Evolutionary conservation across 64 coral and sea anemone genomes (phyloP).

Genomic region (Orbicella faveolata): DNA sequence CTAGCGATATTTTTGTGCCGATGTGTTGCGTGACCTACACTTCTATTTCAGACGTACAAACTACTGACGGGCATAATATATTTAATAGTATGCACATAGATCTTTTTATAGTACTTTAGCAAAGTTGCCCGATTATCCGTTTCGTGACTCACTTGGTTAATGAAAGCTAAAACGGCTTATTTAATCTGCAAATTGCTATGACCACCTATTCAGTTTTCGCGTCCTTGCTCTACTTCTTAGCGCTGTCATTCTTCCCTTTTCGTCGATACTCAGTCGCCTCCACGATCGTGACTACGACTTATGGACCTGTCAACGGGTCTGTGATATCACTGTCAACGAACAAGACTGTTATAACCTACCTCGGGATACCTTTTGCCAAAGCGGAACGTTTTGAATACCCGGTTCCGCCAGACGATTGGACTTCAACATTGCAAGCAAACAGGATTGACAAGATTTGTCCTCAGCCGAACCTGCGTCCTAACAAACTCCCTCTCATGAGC

Average conservation of each 20-base stretch:
- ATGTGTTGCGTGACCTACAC: too few relatives aligned
- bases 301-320: conserved; percentile 22
- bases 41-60: too few relatives aligned
- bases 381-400: conserved; percentile 39
- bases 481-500: background rate
- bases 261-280: too few relatives aligned
- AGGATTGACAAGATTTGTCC: conserved; percentile 36
- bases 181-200: background rate
- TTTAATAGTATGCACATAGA: too few relatives aligned
- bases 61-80: too few relatives aligned
- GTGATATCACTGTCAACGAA: conserved; percentile 3
- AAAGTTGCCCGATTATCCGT: too few relatives aligned
- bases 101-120: too few relatives aligned
- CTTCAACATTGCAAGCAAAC: conserved; percentile 5
- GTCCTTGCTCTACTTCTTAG: background rate
- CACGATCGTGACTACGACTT: conserved; percentile 20
- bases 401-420: background rate
- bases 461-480: conserved; percentile 13
- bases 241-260: background rate
- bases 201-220: background rate
- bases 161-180: too few relatives aligned
- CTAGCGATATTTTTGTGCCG: too few relatives aligned
- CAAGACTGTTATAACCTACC: conserved; percentile 28
- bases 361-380: conserved; percentile 51
- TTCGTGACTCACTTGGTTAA: too few relatives aligned